Base-by-base conservation (phyloP, 2,113 vertebrate genomes). In the Motacilla tschutschensis region DNA sequence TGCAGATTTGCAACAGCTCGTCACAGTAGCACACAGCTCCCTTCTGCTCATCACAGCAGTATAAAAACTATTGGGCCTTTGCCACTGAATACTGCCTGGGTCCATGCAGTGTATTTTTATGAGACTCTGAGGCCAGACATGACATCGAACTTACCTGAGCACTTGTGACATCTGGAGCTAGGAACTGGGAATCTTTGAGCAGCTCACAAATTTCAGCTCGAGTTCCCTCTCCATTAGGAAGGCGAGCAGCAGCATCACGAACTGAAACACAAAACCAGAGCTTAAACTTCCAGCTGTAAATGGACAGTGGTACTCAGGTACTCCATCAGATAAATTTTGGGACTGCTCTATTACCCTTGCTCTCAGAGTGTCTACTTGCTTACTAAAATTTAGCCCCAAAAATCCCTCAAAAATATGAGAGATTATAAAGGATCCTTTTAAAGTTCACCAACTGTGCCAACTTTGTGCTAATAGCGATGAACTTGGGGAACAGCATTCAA, bases 181-280 rank as follows among this genome's bases (percentile, higher is more conserved):
- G 97, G 93, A 99, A 99, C 93, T 99, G 99, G 6, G 99, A 99
- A 91, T 99, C 98, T 91, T 99, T 99, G 40, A 99, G 96, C 73
- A 99, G 97, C 83, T 99, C 99, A 67, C 99, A 99, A 90, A 99
- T 99, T 95, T 99, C 99, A 29, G 99, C 99, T 59, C 99, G 97
- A 3, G 99, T 99, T 66, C 99, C 99, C 79, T 99, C 99, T 59
- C 99, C 99, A 3, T 99, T 99, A 11, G 99, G 99, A 66, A 99
- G 97, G 77, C 99, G 98, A 82, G 99, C 99, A 5, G 99, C 99
- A 41, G 99, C 99, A 57, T 99, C 99, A 8, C 99, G 97, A 82
- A 99, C 99, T 99, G 91, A 7, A 72, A 60, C 5, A 84, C 38
- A 82, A 85, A 92, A 11, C 2, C 47, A 88, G 73, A 84, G 59